Percentiles rank a stretch among this genome's conserved stretches.
These are phyloP conservation scores for Anguilla megastoma DNA, from an alignment of 2,797 vertebrate species.

Conservation along the genomic window DNA sequence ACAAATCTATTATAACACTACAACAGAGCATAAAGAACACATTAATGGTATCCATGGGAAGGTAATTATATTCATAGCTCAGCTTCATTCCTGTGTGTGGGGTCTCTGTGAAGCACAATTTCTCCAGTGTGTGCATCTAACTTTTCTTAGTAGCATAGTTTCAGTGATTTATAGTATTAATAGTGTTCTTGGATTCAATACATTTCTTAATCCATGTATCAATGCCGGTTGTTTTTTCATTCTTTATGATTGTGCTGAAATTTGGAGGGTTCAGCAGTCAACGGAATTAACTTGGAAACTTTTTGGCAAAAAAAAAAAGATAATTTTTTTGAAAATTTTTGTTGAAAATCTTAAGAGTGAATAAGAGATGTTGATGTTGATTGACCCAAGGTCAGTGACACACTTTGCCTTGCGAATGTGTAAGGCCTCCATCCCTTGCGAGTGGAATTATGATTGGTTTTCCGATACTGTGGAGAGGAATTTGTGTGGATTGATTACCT, in stretches of 20 bases:
- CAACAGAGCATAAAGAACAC: background rate
- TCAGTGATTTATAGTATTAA: background rate
- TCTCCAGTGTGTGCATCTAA: background rate
- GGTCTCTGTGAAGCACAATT: background rate
- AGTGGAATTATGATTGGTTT: background rate
- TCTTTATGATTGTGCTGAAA: background rate
- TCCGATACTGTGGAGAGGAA: background rate
- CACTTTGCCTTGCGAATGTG: background rate
- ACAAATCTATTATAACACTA: background rate
- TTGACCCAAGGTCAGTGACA: background rate
- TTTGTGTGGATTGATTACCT: background rate
- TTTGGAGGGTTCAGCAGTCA: background rate
- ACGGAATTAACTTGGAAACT: background rate
- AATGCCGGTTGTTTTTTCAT: background rate
- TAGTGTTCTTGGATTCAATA: background rate
- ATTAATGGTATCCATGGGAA: background rate
- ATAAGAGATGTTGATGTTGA: background rate
- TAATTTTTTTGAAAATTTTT: background rate
- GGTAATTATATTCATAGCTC: background rate
- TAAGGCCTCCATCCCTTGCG: background rate
- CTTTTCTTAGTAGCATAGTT: background rate
- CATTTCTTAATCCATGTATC: too few relatives aligned
- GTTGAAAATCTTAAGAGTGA: background rate
- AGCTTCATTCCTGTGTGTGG: background rate
- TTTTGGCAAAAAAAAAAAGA: background rate